Percentiles rank a stretch among this genome's conserved stretches.
Evolutionary conservation across 2,888 invertebrate genomes (phyloP).

Genomic region (Heliconius charithonia): DNA sequence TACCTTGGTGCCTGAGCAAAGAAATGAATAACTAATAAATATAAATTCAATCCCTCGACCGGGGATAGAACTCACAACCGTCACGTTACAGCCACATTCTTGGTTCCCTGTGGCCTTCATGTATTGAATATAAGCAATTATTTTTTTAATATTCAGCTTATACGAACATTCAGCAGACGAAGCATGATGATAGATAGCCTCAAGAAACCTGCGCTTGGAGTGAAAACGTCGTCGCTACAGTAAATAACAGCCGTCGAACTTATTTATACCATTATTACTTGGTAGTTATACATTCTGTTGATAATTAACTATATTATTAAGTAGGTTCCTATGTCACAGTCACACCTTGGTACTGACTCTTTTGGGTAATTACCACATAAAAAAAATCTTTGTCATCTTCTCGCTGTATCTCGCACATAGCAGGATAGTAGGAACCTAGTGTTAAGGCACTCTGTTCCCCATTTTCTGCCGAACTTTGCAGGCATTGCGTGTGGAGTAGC

Average conservation of each 20-base stretch:
- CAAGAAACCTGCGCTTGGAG: background rate
- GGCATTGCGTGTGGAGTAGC: no score
- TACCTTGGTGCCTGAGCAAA: background rate
- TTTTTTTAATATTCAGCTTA: background rate
- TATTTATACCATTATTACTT: slow-evolving; percentile 1
- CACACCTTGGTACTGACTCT: background rate
- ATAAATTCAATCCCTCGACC: background rate
- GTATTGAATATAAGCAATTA: background rate
- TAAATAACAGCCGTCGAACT: background rate
- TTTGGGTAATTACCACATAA: background rate
- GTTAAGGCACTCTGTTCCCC: no score
- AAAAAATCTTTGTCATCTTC: background rate
- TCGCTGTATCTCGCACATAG: no score
- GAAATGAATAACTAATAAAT: background rate
- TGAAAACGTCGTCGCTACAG: background rate
- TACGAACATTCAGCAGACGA: background rate
- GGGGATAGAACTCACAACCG: background rate
- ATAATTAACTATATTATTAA: slow-evolving; percentile 18
- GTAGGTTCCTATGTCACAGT: background rate
- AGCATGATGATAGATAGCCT: background rate
- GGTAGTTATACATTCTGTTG: slow-evolving; percentile 9
- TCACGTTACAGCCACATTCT: background rate
- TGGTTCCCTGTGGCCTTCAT: background rate
- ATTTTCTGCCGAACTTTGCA: no score
- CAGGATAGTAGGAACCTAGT: no score